phyloP scores from a whole-genome alignment of 2,113 vertebrate species.

The Abramis brama region DNA sequence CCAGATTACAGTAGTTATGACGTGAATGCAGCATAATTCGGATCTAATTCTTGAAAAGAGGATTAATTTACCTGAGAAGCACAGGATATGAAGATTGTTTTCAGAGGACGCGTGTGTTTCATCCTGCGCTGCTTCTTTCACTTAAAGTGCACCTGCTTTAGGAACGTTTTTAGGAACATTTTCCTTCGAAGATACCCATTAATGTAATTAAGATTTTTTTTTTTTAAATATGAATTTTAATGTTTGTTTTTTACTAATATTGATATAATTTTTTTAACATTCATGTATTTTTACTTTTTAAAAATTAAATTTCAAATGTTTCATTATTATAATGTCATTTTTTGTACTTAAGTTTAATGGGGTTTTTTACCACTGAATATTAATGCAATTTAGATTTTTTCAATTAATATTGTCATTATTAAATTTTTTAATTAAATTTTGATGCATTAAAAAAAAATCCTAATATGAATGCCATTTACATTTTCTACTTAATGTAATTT shows the following conservation, averaged over 20 bases:
- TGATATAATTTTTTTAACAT: no score
- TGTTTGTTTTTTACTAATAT: not conserved
- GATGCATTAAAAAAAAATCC: not conserved
- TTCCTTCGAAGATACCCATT: not conserved
- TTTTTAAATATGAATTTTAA: not conserved
- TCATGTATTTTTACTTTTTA: not conserved
- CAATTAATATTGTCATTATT: no score
- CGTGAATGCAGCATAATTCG: no score
- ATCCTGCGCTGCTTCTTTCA: not conserved
- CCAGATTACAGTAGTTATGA: no score
- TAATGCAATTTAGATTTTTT: not conserved
- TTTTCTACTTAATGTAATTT: no score
- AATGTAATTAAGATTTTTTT: no score
- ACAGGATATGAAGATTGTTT: no score
- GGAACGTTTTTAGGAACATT: not conserved
- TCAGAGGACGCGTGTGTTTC: not conserved
- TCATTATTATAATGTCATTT: not conserved
- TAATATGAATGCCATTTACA: no score
- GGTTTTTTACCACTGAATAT: not conserved
- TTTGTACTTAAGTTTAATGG: not conserved
- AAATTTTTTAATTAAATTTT: not conserved
- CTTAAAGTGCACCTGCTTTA: not conserved
- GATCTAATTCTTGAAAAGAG: no score
- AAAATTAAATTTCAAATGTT: not conserved
- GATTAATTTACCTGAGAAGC: not conserved